Evolutionary conservation across 2,888 invertebrate genomes (phyloP), one percentile per base, ranked within the genome.

Genomic region (Automeris io): DNA sequence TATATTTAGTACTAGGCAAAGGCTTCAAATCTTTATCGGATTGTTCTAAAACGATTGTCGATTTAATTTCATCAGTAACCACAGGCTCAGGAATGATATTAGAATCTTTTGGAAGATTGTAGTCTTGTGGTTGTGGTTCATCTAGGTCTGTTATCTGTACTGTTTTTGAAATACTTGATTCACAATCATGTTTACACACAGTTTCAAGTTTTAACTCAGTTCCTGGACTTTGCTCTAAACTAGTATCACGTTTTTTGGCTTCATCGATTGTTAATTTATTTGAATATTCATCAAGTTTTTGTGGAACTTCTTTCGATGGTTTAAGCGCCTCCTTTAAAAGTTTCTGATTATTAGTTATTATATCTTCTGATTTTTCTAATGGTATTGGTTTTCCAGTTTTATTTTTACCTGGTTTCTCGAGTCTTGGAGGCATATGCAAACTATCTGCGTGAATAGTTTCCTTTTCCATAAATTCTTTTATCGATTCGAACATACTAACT

Each of bases 401-500:
- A 1, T 8, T 18, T 32, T 16, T 8, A 11, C 16, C 21, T 12
- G 11, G 24, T 9, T 24, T n/a, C n/a, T n/a, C 22, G 35, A 33
- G 18, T 45, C 40, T 47, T 1, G 7, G 6, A 31, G 42, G 38
- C 7, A 37, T 33, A 6, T 41, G 36, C 7, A 54, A 39, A 7
- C 31, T 26, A 5, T 29, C 45, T 23, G 46, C 19, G 18, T 57
- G 46, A 23, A 49, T 37, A 21, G 45, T 59, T 46, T 68, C 64
- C 31, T 49, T 55, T 5, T 65, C 55, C 19, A 68, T 40, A 22
- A 63, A 41, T 33, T 61, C 50, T 43, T 59, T 57, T 7, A 61
- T 61, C 8, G 53, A 1, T 39, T 57, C 51, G 13, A 55, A 31
- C 4, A 60, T 35, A 25, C 49, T 49, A 1, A 23, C 38, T 35